Evolutionary conservation across 2,888 invertebrate genomes (phyloP), one percentile per base, ranked within the genome.

Genomic region (Apamea anceps): DNA sequence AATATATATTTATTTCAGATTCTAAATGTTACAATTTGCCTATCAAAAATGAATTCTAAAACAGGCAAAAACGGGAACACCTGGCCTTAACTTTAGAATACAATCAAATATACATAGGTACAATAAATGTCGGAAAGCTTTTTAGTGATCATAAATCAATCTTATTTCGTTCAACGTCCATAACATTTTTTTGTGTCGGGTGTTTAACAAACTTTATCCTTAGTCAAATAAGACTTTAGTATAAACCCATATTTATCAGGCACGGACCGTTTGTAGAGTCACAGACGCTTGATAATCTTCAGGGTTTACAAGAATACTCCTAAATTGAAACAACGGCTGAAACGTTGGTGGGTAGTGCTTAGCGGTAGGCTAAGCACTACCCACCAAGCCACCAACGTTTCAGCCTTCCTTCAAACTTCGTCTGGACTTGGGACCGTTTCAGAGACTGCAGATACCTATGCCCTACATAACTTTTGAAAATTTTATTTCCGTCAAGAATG

Each of bases 121-220:
- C n/a, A n/a, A n/a, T n/a, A 71, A 32, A 76, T 62, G 66, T 74
- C 77, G 78, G 62, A 77, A 76, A 79, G 57, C 72, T 87, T 67
- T 73, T 65, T 66, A 79, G 28, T 68, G 60, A 42, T 60, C 66
- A 75, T 88, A 63, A 84, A 81, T 84, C 81, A 84, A 88, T 72
- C 32, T 65, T 54, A 70, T 42, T 68, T 68, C 57, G 37, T 65
- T 71, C 42, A 32, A 72, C n/a, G 21, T 66, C 13, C 57, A 37
- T 60, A 18, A 65, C 32, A 48, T 76, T 63, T 32, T 76, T 77
- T 82, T 77, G 25, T n/a, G 15, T 28, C 21, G 18, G 28, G 28
- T 15, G 21, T 18, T 54, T n/a, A n/a, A n/a, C n/a, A n/a, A n/a
- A n/a, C n/a, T n/a, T n/a, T n/a, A n/a, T n/a, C 12, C 37, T 54